These are phyloP conservation scores for Danio kyathit DNA, from an alignment of 2,797 vertebrate genomes.

Conservation along the genomic window DNA sequence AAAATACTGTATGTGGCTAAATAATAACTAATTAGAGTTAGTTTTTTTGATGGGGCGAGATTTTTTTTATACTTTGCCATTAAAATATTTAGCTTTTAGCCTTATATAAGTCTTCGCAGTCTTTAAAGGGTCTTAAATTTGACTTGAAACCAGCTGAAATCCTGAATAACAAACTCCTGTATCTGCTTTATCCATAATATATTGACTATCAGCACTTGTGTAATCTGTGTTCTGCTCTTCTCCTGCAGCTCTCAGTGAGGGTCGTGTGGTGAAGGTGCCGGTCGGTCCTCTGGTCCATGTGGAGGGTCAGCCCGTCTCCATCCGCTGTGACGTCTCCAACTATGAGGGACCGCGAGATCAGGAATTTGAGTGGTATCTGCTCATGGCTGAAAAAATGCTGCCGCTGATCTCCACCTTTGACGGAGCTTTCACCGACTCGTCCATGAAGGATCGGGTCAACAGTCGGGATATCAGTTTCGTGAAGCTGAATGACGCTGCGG, in stretches of 20 bases:
- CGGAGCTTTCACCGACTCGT: slow-evolving; percentile 70
- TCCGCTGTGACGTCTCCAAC: slow-evolving; percentile 83
- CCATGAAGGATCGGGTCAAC: slow-evolving; percentile 75
- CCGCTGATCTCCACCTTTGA: slow-evolving; percentile 84
- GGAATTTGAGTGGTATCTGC: slow-evolving; percentile 85
- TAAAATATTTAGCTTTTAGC: too few species aligned
- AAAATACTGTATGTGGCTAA: too few species aligned
- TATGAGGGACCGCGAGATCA: slow-evolving; percentile 86
- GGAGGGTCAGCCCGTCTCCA: slow-evolving; percentile 77
- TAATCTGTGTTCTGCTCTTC: too few species aligned
- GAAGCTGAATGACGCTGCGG: slow-evolving; percentile 74
- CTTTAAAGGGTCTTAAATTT: too few species aligned
- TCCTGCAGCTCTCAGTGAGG: slow-evolving; percentile 63
- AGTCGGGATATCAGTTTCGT: slow-evolving; percentile 75
- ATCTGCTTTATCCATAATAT: background rate
- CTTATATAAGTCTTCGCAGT: too few species aligned
- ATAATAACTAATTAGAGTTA: too few species aligned
- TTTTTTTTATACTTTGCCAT: too few species aligned
- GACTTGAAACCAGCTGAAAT: too few species aligned
- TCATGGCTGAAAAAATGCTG: slow-evolving; percentile 63
- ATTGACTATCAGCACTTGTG: too few species aligned
- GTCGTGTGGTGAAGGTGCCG: slow-evolving; percentile 82
- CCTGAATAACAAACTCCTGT: background rate
- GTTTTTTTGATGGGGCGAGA: too few species aligned
- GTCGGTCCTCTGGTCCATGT: slow-evolving; percentile 79